Conservation (phyloP, 2,797 vertebrate species). For the Anisognathus igniventris region DNA sequence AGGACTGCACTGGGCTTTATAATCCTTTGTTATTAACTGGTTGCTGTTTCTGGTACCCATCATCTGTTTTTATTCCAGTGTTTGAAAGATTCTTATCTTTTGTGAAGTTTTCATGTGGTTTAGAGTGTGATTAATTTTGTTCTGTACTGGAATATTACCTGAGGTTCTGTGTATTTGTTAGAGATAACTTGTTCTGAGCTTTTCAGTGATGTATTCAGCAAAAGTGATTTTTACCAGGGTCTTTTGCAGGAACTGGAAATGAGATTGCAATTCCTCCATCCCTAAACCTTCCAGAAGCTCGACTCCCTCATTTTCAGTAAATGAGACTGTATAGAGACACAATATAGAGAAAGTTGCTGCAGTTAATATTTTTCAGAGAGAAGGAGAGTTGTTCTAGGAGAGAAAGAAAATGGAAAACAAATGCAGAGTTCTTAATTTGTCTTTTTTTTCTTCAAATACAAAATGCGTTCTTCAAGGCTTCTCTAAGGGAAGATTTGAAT, state of each 20-base stretch:
- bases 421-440: background rate
- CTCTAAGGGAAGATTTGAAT: background rate
- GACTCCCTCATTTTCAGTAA: background rate
- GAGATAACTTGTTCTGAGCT: background rate
- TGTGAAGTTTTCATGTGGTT: background rate
- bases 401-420: background rate
- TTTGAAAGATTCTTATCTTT: background rate
- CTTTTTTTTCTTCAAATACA: accelerated
- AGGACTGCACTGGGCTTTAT: background rate
- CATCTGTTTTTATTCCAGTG: background rate
- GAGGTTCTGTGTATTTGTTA: background rate
- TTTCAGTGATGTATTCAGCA: background rate
- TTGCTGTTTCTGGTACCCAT: background rate
- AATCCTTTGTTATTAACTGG: background rate
- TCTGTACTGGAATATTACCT: background rate
- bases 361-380: background rate
- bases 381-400: background rate
- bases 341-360: background rate
- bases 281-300: background rate
- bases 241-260: background rate
- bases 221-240: background rate
- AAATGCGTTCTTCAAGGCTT: background rate
- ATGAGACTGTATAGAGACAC: background rate
- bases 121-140: background rate
- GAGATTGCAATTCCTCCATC: background rate